Evolutionary conservation across 2,888 invertebrate genomes (phyloP).

Genomic region (Cerastis rubricosa): DNA sequence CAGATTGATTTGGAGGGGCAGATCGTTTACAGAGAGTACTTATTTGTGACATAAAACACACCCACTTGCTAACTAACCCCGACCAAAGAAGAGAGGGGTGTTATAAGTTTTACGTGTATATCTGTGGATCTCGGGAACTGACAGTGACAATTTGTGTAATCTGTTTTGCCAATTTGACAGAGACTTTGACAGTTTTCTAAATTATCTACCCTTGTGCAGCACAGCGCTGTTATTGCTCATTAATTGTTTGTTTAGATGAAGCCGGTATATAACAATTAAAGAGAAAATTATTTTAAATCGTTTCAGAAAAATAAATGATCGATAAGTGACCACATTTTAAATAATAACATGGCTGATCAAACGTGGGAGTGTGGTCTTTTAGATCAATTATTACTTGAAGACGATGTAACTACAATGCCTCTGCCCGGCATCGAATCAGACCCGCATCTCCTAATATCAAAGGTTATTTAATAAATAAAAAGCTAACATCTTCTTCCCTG

Average conservation of each 20-base stretch:
- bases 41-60: too few species aligned
- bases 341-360: constrained; percentile 55
- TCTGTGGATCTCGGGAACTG: not conserved
- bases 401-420: constrained; percentile 80
- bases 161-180: constrained; percentile 2
- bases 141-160: not conserved
- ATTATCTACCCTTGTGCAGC: not conserved
- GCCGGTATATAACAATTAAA: constrained; percentile 22
- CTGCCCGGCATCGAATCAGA: constrained; percentile 83
- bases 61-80: too few species aligned
- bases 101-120: too few species aligned
- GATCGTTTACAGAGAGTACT: too few species aligned
- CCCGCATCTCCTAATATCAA: constrained; percentile 87
- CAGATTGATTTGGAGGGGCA: too few species aligned
- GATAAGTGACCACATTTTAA: not conserved
- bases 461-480: constrained; percentile 70
- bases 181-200: constrained; percentile 5
- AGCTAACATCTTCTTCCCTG: not conserved
- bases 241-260: constrained; percentile 12
- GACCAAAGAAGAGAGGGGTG: too few species aligned
- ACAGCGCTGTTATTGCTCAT: not conserved
- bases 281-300: not conserved
- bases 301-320: constrained; percentile 9
- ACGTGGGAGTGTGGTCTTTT: constrained; percentile 71
- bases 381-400: constrained; percentile 79